These are phyloP conservation scores for Phanerotoma sp. DNA, from an alignment of 2,888 invertebrate genomes.

Conservation along the genomic window DNA sequence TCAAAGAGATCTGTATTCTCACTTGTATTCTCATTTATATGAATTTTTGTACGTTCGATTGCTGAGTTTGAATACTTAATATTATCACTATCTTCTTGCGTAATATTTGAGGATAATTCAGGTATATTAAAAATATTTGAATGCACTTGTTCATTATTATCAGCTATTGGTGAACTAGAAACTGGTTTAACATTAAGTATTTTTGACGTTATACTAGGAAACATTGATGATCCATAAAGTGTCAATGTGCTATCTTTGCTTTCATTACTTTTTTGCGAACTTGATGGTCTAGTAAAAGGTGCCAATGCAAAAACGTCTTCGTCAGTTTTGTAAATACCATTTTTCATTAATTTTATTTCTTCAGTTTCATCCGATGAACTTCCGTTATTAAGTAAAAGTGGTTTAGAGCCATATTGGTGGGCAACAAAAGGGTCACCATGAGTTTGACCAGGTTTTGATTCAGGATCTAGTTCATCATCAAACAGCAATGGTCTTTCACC, in stretches of 20 bases:
- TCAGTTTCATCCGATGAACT: conserved; percentile 44
- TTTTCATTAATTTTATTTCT: conserved; percentile 28
- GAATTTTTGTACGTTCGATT: background rate
- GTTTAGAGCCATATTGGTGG: conserved; percentile 72
- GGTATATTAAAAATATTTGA: background rate
- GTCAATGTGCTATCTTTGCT: conserved; percentile 34
- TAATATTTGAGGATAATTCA: conserved; percentile 1
- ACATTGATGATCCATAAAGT: conserved; percentile 21
- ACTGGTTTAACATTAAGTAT: conserved; percentile 32
- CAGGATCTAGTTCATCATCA: conserved; percentile 75
- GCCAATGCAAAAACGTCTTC: conserved; percentile 72
- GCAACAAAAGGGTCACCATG: conserved; percentile 65
- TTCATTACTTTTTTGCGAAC: conserved; percentile 42
- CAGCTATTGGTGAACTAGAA: conserved; percentile 37
- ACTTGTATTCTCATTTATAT: conserved; percentile 7
- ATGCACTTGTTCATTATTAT: no score
- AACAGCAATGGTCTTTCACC: conserved; percentile 74
- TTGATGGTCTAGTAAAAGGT: conserved; percentile 61
- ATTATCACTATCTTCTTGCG: conserved; percentile 31
- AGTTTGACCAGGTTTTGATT: conserved; percentile 54
- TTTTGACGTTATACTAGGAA: conserved; percentile 35
- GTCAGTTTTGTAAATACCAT: conserved; percentile 44
- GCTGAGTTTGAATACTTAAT: conserved; percentile 26
- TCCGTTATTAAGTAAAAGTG: conserved; percentile 64
- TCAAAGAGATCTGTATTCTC: conserved; percentile 55